Percentiles rank a stretch among this genome's conserved stretches.
These are phyloP conservation scores for Mayetiola destructor DNA, from an alignment of 2,888 invertebrate species.

Conservation along the genomic window DNA sequence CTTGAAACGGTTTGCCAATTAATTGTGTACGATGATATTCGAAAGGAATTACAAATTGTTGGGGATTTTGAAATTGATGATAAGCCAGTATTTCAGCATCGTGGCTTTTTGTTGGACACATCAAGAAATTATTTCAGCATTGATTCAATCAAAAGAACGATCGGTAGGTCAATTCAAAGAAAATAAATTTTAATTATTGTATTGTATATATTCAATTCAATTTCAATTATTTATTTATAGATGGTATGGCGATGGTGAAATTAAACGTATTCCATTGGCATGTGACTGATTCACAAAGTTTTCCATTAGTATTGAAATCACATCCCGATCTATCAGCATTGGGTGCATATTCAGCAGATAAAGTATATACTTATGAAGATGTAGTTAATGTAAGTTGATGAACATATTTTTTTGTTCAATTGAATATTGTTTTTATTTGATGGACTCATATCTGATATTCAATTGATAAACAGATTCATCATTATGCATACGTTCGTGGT, in stretches of 20 bases:
- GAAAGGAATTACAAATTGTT: slow-evolving; percentile 40
- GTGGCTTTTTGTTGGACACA: slow-evolving; percentile 82
- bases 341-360: slow-evolving; percentile 64
- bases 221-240: slow-evolving; percentile 30
- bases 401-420: not conserved
- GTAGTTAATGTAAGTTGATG: slow-evolving; percentile 33
- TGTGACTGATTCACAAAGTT: slow-evolving; percentile 85
- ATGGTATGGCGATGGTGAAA: slow-evolving; percentile 82
- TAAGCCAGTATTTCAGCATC: slow-evolving; percentile 69
- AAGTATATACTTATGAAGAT: slow-evolving; percentile 45
- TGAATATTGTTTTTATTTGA: not conserved
- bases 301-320: slow-evolving; percentile 68
- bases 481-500: slow-evolving; percentile 58
- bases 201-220: not conserved
- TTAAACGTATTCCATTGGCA: slow-evolving; percentile 93
- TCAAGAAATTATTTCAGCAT: slow-evolving; percentile 72
- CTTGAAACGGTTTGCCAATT: slow-evolving; percentile 41
- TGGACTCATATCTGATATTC: not conserved
- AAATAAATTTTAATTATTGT: not conserved
- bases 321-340: slow-evolving; percentile 54
- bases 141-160: slow-evolving; percentile 53
- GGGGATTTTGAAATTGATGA: slow-evolving; percentile 52
- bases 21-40: slow-evolving; percentile 33
- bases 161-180: no score
- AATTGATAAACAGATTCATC: slow-evolving; percentile 35